Conservation (phyloP, 2,888 invertebrate species). For the Phania funesta region DNA sequence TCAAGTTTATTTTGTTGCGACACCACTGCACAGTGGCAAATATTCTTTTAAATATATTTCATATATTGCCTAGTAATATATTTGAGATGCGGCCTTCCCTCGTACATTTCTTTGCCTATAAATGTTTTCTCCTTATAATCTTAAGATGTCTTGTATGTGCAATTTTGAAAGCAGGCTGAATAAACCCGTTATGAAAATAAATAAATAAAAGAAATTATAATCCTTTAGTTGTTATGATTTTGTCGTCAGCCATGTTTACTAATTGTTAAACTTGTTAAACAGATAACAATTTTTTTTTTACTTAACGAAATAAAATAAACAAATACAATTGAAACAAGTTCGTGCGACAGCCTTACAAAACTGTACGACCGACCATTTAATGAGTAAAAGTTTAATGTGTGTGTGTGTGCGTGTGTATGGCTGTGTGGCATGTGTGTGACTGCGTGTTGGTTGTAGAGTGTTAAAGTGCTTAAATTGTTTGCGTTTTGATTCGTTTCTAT, state of each 20-base stretch:
- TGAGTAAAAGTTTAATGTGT: not conserved
- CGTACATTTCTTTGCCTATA: not conserved
- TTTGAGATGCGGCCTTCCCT: too few relatives aligned
- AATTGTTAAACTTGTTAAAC: constrained; percentile 60
- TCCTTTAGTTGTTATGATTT: constrained; percentile 14
- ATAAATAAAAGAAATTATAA: constrained; percentile 27
- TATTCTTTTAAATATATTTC: too few relatives aligned
- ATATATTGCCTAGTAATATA: too few relatives aligned
- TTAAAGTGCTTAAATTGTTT: constrained; percentile 45
- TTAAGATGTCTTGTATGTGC: not conserved
- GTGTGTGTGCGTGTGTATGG: not conserved
- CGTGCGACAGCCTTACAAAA: not conserved
- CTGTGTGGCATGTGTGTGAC: too few relatives aligned
- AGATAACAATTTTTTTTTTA: constrained; percentile 46
- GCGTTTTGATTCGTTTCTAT: constrained; percentile 22
- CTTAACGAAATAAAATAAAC: constrained; percentile 28
- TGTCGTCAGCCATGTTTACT: constrained; percentile 35
- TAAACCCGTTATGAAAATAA: constrained; percentile 13
- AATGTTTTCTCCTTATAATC: not conserved
- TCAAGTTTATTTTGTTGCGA: too few relatives aligned
- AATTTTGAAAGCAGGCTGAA: constrained; percentile 1
- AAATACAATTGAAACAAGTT: not conserved
- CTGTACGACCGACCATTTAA: not conserved
- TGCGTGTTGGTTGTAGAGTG: constrained; percentile 38
- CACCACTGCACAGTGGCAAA: too few relatives aligned